A percentile compares a stretch with the other conserved stretches of the same genome.
Evolutionary conservation across 2,888 invertebrate species (phyloP).

Genomic region (Xanthia togata): DNA sequence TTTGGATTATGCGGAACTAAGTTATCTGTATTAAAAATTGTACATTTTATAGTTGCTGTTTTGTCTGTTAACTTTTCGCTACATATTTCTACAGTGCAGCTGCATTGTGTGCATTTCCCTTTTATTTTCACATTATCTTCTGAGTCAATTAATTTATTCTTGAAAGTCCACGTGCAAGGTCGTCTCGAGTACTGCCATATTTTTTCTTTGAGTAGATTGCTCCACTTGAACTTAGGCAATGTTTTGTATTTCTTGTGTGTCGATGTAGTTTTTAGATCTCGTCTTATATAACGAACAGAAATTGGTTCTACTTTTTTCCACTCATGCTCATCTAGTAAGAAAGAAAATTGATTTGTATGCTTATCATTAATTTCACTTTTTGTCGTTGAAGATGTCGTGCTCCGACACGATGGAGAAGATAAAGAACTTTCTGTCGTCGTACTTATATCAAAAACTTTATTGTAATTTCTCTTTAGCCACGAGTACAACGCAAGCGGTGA

Average conservation of each 20-base stretch:
- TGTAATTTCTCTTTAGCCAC: conserved; percentile 36
- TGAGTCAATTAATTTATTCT: conserved; percentile 24
- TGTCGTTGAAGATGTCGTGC: conserved; percentile 37
- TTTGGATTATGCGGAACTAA: conserved; percentile 40
- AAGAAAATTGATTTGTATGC: conserved; percentile 40
- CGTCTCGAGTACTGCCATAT: conserved; percentile 27
- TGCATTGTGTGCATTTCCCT: conserved; percentile 43
- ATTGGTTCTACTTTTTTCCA: conserved; percentile 41
- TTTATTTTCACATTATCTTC: conserved; percentile 32
- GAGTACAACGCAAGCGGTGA: conserved; percentile 38
- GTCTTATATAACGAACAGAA: conserved; percentile 30
- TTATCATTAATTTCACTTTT: conserved; percentile 40
- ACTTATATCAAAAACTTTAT: conserved; percentile 33
- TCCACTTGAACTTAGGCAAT: conserved; percentile 39
- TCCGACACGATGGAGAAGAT: conserved; percentile 42
- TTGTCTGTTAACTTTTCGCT: conserved; percentile 33
- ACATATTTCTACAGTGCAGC: conserved; percentile 30
- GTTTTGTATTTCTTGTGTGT: conserved; percentile 37
- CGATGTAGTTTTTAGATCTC: conserved; percentile 31
- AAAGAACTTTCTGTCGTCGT: conserved; percentile 34
- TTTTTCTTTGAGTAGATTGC: conserved; percentile 28
- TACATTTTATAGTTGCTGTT: conserved; percentile 32
- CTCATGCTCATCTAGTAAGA: conserved; percentile 37
- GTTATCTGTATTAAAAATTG: conserved; percentile 34
- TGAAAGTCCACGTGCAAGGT: conserved; percentile 35